Percentiles rank a stretch among this genome's conserved stretches.
Conservation (phyloP, 2,888 invertebrate species). For the Chouioia cunea region DNA sequence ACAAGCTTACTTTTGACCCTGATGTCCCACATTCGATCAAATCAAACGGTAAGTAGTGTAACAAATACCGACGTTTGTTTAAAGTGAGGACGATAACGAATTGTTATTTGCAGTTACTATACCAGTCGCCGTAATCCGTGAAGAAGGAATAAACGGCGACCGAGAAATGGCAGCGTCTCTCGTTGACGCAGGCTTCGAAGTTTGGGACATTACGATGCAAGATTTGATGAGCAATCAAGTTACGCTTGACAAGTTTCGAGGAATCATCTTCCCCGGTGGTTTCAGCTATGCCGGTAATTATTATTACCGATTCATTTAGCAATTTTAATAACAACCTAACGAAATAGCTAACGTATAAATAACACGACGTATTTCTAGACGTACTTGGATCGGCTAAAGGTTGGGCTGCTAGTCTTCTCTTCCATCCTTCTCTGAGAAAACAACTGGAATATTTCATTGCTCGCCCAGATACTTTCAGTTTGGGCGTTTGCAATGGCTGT, state of each 20-base stretch:
- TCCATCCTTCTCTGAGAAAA: constrained; percentile 79
- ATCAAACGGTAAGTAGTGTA: constrained; percentile 36
- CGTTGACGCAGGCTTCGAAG: constrained; percentile 88
- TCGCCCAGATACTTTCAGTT: constrained; percentile 88
- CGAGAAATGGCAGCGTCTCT: constrained; percentile 96
- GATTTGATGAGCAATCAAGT: constrained; percentile 82
- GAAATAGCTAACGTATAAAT: constrained; percentile 11
- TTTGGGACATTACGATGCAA: constrained; percentile 95
- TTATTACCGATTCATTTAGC: neutral
- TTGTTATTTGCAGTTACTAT: constrained; percentile 66
- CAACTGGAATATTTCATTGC: constrained; percentile 83
- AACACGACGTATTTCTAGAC: constrained; percentile 71
- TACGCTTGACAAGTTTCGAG: constrained; percentile 84
- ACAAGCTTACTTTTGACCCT: constrained; percentile 80
- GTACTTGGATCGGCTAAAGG: constrained; percentile 98
- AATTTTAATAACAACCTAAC: too few relatives aligned
- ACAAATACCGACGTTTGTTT: neutral
- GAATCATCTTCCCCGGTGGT: constrained; percentile 96
- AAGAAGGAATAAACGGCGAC: constrained; percentile 98
- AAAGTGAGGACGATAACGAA: neutral
- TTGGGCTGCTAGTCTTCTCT: constrained; percentile 94
- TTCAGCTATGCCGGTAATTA: constrained; percentile 93
- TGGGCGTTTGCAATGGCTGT: constrained; percentile 99
- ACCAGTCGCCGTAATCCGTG: constrained; percentile 91
- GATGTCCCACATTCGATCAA: constrained; percentile 70